Base-by-base conservation (phyloP, 2,113 vertebrate species). In the Camelus dromedarius region DNA sequence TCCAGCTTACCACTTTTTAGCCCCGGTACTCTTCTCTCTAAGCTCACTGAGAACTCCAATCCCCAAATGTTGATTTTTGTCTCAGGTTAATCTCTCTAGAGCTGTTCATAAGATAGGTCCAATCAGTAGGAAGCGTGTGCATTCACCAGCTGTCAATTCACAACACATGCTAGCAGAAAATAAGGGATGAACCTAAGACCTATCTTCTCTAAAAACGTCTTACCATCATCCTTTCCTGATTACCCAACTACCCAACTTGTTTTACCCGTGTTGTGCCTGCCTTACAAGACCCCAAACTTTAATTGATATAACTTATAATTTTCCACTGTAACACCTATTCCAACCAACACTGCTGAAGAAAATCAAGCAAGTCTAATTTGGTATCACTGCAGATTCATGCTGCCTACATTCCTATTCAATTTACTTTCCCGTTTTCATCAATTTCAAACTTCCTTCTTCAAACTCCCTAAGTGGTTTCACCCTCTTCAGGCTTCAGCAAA, bases 371-470 rank as follows among this genome's bases (percentile, higher is more conserved):
- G 66, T 86, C 81, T 86, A 81, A 75, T 56, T 85, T 82, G 60
- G 48, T 9, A 69, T 93, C 46, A 5, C 70, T 18, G 54, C 9
- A n/a, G 73, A 89, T 67, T 86, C 75, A 64, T 38, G 46, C 67
- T 86, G 46, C 54, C 79, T 11, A 6, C 56, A 35, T 81, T 85
- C 95, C 82, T 85, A 19, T 89, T 83, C 86, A 85, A 66, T 92
- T 92, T 76, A 35, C 46, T 82, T 72, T 81, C 26, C 86, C 82
- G 88, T 84, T 93, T 95, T 84, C 64, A 82, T 95, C 75, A 60
- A 50, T 93, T 67, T 88, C 76, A 89, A 88, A 81, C 91, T 85
- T 62, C n/a, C 62, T 84, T 82, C 73, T 93, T 85, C 93, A 89
- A n/a, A 80, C 22, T 96, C 52, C 1, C 0, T 24, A 69, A 80